Evolutionary conservation across 2,113 vertebrate species (phyloP).

Genomic region (Pimephales promelas): DNA sequence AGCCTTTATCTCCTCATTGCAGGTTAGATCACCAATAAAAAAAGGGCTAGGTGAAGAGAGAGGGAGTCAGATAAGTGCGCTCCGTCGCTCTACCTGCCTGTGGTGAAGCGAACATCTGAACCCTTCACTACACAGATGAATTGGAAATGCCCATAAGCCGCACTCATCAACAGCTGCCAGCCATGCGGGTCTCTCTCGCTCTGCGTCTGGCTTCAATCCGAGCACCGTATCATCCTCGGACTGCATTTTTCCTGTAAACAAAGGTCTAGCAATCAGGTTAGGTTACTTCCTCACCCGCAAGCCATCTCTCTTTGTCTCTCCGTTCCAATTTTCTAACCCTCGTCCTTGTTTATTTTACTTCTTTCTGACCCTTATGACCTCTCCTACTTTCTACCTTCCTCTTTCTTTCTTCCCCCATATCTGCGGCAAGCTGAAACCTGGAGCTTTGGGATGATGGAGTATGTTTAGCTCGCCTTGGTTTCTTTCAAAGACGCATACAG

Average conservation of each 20-base stretch:
- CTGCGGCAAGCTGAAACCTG: conserved; percentile 47
- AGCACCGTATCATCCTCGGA: neutral
- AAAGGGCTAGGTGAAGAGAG: conserved; percentile 59
- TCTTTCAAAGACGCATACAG: conserved; percentile 70
- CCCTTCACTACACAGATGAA: conserved; percentile 13
- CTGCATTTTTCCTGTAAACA: conserved; percentile 14
- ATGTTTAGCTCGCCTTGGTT: conserved; percentile 67
- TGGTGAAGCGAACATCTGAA: conserved; percentile 34
- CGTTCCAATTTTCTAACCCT: neutral
- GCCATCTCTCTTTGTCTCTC: neutral
- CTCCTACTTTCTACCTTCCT: neutral
- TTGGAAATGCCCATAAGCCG: conserved; percentile 39
- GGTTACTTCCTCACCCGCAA: conserved; percentile 10
- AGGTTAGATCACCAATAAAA: conserved; percentile 76
- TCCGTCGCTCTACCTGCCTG: conserved; percentile 13
- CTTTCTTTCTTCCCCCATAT: conserved; percentile 41
- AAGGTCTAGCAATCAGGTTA: conserved; percentile 14
- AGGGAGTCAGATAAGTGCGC: conserved; percentile 6
- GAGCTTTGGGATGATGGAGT: conserved; percentile 70
- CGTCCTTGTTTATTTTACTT: neutral
- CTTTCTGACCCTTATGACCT: neutral
- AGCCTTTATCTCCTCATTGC: conserved; percentile 76
- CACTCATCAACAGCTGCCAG: conserved; percentile 35
- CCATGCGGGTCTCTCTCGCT: conserved; percentile 20
- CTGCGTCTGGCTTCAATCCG: neutral